Base-by-base conservation (phyloP, 2,797 vertebrate species). In the Apogon hyalosoma region DNA sequence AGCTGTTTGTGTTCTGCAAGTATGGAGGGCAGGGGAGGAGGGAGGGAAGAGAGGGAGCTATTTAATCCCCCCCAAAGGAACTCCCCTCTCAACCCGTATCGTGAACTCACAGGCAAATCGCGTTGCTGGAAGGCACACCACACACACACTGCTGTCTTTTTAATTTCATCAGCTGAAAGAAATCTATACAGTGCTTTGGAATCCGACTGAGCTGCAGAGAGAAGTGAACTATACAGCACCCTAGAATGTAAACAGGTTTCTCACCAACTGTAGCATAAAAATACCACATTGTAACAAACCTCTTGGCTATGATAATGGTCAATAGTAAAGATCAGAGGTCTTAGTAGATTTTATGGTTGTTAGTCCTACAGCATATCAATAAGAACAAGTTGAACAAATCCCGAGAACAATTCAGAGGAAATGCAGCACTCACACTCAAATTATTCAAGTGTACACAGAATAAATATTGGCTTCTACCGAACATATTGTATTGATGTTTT, bases 51-150 rank as follows among this genome's bases (percentile, higher is more conserved):
- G 86, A 89, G 90, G 88, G 92, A 94, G 91, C 92, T 93, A 94
- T 94, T 93, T 94, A 94, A 95, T 94, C 93, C 93, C 87, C 93
- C 93, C 92, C 93, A 93, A 90, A 94, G 94, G 94, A 94, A 93
- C 92, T 94, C 93, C 92, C 93, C 93, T 95, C 92, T 94, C 92
- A 94, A 94, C 93, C 92, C 91, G 87, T 93, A 93, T 94, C 92
- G 79, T 94, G 93, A 94, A 94, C 94, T 95, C 86, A 88, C 93
- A 94, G 93, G 93, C 93, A 94, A 95, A 94, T 93, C 87, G 77
- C 38, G 81, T 90, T 87, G 94, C 93, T 92, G 83, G 85, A 85
- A 93, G 93, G 92, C 91, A 93, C 90, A 91, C 90, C 92, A 91
- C 92, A 93, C 90, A 94, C 92, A 94, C 90, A 90, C 88, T 80